Conservation (phyloP, 1,140 invertebrate species). For the Drosophila sucinea region DNA sequence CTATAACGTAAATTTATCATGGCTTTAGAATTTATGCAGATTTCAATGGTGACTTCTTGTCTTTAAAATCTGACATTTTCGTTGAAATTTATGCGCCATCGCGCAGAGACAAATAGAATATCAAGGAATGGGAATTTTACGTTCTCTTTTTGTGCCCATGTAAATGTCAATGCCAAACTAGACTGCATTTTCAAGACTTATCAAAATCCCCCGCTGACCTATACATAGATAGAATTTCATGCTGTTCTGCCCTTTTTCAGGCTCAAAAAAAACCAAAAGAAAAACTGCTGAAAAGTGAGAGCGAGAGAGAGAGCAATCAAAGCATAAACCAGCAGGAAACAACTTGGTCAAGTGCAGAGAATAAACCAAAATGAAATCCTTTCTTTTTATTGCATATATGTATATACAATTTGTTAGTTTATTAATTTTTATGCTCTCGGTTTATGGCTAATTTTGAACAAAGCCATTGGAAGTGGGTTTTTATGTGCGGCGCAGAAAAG, state of each 20-base stretch:
- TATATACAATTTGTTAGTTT: conserved; percentile 48
- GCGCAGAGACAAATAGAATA: not conserved
- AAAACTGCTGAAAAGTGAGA: not conserved
- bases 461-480: not conserved
- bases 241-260: not conserved
- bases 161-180: conserved; percentile 59
- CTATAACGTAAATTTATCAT: not conserved
- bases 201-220: not conserved
- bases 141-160: not conserved
- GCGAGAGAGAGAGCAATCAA: conserved; percentile 23
- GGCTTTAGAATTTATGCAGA: not conserved
- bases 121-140: not conserved
- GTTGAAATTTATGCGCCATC: conserved; percentile 1
- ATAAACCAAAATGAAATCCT: not conserved
- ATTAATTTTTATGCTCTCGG: conserved; percentile 57
- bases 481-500: conserved; percentile 36
- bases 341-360: conserved; percentile 65
- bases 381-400: conserved; percentile 11
- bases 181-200: conserved; percentile 30
- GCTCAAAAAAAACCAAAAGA: conserved; percentile 30
- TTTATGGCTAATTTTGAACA: conserved; percentile 40
- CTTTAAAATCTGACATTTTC: not conserved
- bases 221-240: conserved; percentile 2
- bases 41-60: not conserved
- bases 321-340: conserved; percentile 34